These are phyloP conservation scores for Aphelinus certus DNA, from an alignment of 1,140 invertebrate species.

Conservation along the genomic window DNA sequence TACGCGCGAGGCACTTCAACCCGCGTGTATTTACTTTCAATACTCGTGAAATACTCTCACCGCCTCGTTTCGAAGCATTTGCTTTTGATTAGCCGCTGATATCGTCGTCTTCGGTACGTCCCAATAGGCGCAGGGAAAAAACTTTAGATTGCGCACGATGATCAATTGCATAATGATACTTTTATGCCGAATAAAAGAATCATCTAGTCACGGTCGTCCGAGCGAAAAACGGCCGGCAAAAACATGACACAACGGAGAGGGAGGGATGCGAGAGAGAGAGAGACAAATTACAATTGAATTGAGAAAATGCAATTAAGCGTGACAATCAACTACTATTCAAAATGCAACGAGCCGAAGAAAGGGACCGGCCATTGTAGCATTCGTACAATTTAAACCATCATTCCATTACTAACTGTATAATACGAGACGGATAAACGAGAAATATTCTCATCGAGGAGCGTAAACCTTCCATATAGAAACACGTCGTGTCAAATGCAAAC, in stretches of 20 bases:
- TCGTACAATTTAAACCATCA: constrained; percentile 11
- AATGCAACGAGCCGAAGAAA: constrained; percentile 7
- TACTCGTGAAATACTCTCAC: constrained; percentile 3
- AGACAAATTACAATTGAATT: constrained; percentile 21
- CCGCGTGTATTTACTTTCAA: no score
- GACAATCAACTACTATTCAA: constrained; percentile 16
- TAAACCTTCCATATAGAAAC: no score
- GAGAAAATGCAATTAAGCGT: constrained; percentile 25
- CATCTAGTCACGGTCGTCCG: neutral
- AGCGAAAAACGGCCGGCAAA: neutral
- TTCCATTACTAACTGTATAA: constrained; percentile 8
- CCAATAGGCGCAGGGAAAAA: neutral
- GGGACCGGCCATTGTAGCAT: constrained; percentile 25
- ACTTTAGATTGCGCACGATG: neutral
- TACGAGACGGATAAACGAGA: neutral
- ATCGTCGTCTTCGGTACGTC: no score
- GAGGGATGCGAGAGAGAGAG: neutral
- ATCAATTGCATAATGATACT: neutral
- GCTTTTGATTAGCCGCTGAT: no score
- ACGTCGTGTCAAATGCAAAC: no score
- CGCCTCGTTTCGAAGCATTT: no score
- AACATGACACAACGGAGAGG: neutral
- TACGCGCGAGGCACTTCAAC: constrained; percentile 21
- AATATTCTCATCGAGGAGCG: neutral
- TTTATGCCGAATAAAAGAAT: neutral